Percentiles rank a stretch among this genome's conserved stretches.
phyloP scores from a whole-genome alignment of 2,888 invertebrate species.

The Stenchaetothrips biformis region DNA sequence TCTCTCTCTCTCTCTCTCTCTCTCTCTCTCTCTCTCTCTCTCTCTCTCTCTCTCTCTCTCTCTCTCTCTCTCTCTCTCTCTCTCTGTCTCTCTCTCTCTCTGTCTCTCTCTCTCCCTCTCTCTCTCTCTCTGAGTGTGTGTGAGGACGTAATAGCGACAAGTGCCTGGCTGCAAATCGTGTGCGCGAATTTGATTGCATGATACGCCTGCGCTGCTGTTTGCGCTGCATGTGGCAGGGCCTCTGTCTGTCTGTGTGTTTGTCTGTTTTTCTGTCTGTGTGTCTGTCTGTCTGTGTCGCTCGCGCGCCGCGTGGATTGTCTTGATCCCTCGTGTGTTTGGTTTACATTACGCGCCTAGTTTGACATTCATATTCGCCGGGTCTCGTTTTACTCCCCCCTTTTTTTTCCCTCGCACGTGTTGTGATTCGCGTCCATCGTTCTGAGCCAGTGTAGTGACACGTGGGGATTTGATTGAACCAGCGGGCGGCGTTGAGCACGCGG shows the following conservation, averaged over 20 bases:
- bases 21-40: too few species aligned
- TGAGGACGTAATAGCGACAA: too few species aligned
- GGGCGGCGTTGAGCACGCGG: too few species aligned
- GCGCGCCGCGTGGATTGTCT: too few species aligned
- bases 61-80: too few species aligned
- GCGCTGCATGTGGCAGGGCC: neutral
- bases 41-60: too few species aligned
- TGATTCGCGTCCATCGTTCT: neutral
- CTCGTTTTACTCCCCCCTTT: neutral
- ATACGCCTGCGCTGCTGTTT: neutral
- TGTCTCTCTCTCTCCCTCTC: too few species aligned
- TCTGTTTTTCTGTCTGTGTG: neutral
- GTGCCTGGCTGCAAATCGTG: neutral
- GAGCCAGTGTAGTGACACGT: too few species aligned
- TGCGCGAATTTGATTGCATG: slow-evolving; percentile 8
- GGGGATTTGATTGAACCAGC: too few species aligned
- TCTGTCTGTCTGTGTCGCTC: neutral
- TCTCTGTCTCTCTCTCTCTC: too few species aligned
- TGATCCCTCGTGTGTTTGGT: neutral
- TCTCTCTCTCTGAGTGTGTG: too few species aligned
- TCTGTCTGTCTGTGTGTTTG: neutral
- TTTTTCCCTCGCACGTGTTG: neutral
- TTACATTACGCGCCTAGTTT: neutral
- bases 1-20: too few species aligned
- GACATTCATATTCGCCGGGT: neutral